Conservation (phyloP, 2,888 invertebrate species). For the Drosophila subquinaria region DNA sequence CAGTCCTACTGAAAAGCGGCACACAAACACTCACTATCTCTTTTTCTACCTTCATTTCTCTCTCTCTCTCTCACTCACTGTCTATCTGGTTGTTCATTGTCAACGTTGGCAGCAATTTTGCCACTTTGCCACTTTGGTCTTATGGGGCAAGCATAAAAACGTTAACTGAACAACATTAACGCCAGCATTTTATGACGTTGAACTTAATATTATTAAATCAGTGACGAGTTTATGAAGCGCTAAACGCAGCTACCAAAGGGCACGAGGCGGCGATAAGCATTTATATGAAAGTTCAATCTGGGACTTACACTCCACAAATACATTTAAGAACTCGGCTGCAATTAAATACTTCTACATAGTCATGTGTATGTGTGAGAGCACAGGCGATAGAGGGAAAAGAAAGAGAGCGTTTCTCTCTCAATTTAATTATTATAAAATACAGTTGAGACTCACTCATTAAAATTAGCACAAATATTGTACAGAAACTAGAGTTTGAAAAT, state of each 20-base stretch:
- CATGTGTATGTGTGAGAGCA: neutral
- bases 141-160: constrained; percentile 74
- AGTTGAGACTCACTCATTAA: no score
- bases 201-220: constrained; percentile 79
- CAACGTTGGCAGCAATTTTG: constrained; percentile 50
- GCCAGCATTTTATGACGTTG: constrained; percentile 74
- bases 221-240: constrained; percentile 67
- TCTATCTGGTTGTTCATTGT: constrained; percentile 31
- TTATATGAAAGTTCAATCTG: neutral
- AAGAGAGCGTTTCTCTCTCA: no score
- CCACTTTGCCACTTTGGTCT: constrained; percentile 63
- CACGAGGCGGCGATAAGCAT: constrained; percentile 8
- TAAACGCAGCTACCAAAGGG: constrained; percentile 30
- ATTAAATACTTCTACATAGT: neutral
- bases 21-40: constrained; percentile 6
- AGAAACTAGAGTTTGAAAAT: no score
- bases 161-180: constrained; percentile 77
- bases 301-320: neutral
- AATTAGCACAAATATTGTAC: no score
- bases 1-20: constrained; percentile 22
- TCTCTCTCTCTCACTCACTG: constrained; percentile 6
- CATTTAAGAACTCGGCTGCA: neutral
- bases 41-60: neutral
- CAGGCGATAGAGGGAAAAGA: no score
- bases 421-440: no score